phyloP scores from a whole-genome alignment of 1,140 invertebrate genomes.

The Atta cephalotes region DNA sequence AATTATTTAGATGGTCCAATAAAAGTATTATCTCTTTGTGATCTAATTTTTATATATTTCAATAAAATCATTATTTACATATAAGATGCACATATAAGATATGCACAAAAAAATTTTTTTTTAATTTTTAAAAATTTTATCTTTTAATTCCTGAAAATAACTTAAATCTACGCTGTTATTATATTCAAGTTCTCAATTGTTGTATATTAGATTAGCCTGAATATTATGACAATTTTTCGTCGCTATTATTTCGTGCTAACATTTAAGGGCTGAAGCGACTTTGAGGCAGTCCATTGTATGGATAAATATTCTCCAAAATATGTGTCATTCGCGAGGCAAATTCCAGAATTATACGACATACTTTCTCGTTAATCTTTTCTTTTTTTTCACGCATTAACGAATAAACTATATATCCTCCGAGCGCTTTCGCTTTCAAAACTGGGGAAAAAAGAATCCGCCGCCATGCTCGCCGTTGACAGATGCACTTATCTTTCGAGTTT shows the following conservation, averaged over 20 bases:
- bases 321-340: background rate
- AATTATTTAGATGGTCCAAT: no score
- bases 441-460: slow-evolving; percentile 56
- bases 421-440: slow-evolving; percentile 37
- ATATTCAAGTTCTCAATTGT: no score
- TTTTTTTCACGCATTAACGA: slow-evolving; percentile 14
- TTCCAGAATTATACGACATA: background rate
- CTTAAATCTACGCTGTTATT: no score
- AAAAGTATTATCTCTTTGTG: no score
- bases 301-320: background rate
- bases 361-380: background rate
- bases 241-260: background rate
- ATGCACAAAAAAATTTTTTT: no score
- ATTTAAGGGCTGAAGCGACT: background rate
- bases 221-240: background rate
- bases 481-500: slow-evolving; percentile 73
- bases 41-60: no score
- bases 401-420: slow-evolving; percentile 40
- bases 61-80: no score
- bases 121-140: no score
- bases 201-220: background rate
- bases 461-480: slow-evolving; percentile 69
- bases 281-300: background rate
- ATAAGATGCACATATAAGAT: no score
- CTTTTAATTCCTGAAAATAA: no score